phyloP scores from a whole-genome alignment of 2,113 vertebrate genomes.

The Nothoprocta perdicaria region DNA sequence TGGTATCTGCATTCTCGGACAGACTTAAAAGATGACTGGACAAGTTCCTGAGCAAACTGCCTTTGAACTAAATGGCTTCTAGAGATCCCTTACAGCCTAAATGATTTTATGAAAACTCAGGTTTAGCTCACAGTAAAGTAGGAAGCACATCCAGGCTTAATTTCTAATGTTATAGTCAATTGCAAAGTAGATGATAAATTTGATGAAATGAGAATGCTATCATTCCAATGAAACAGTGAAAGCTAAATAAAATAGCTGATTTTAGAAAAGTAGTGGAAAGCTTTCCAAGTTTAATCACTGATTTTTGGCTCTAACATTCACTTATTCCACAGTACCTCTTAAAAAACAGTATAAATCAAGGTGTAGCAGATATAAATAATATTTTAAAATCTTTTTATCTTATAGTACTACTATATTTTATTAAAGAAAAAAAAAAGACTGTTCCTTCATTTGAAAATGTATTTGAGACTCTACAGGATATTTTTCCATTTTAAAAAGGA shows the following conservation, averaged over 20 bases:
- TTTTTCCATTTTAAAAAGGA: not conserved
- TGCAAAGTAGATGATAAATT: not conserved
- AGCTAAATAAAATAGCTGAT: not conserved
- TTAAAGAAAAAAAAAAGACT: not conserved
- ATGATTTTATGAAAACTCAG: not conserved
- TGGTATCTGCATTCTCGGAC: not conserved
- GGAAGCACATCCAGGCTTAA: not conserved
- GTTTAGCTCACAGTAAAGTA: not conserved
- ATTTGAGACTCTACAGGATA: not conserved
- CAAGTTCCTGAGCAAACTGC: not conserved
- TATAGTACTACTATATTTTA: not conserved
- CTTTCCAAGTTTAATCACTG: not conserved
- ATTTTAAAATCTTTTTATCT: not conserved
- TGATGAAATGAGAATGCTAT: not conserved
- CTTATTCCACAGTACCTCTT: not conserved
- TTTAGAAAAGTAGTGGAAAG: not conserved
- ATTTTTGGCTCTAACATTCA: not conserved
- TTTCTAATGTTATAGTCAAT: not conserved
- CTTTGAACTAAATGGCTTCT: not conserved
- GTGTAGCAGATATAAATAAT: not conserved
- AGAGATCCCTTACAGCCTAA: not conserved
- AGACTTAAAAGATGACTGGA: not conserved
- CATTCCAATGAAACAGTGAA: not conserved
- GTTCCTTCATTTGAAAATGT: not conserved
- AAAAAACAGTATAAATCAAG: not conserved